Base-by-base conservation (phyloP, 2,797 vertebrate genomes). In the Schizothorax lantsangensis region DNA sequence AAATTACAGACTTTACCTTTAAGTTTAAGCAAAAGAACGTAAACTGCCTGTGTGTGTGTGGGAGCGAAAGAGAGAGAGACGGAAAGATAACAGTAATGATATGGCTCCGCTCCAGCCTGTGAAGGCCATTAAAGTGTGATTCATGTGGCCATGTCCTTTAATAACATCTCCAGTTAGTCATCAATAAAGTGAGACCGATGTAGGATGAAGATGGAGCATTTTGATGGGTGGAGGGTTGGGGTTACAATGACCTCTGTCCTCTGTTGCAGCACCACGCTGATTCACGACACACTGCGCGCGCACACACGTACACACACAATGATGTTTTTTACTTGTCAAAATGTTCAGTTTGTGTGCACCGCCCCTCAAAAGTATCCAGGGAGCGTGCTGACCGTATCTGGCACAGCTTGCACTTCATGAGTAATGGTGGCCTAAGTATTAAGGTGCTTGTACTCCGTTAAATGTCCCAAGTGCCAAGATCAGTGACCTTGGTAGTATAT, bases 141-240 rank as follows among this genome's bases (percentile, higher is more conserved):
- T 91, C 89, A 92, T 91, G 89, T 89, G 84, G 81, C 88, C 91
- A 85, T 90, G 90, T 91, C 89, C 88, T 88, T 90, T 91, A 91
- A 92, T 91, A 91, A 91, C 92, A 91, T 86, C 88, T 89, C 85
- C 86, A 88, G 91, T 90, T 90, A 91, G 86, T 90, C 92, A 91
- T 92, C 91, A 89, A 90, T 91, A 91, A 91, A 87, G 68, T 52
- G 12, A 52, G 86, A 89, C 64, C 71, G 88, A 88, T 87, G 82
- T 75, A 66, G 84, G 84, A 82, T 80, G 66, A 78, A 83, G 88
- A 84, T 83, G 81, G 75, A 88, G 80, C 72, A 79, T 73, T 81
- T 74, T 89, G 83, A 82, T 80, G 77, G 84, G 73, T 80, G 68
- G 72, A 52, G 77, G 82, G 49, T 66, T 85, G 79, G 30, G 72